phyloP scores from a whole-genome alignment of 2,113 vertebrate genomes.

The Myxocyprinus asiaticus region DNA sequence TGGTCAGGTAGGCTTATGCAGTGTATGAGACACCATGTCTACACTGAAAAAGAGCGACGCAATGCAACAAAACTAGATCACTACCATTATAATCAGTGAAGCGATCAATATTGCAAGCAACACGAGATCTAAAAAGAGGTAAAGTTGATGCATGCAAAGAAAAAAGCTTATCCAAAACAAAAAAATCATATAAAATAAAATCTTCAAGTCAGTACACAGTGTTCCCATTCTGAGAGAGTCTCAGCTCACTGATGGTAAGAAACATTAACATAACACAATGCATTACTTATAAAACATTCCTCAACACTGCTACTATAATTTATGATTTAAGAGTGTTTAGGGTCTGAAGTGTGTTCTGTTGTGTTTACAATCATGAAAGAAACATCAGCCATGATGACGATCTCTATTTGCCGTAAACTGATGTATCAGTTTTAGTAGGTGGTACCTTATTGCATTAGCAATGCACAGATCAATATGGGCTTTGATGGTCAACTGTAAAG shows the following conservation, averaged over 20 bases:
- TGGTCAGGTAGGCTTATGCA: neutral
- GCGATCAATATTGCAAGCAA: no score
- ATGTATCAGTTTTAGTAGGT: neutral
- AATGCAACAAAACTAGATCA: no score
- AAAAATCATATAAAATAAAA: no score
- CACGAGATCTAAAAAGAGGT: no score
- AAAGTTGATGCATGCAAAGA: no score
- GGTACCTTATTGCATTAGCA: neutral
- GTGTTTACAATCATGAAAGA: neutral
- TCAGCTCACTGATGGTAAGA: no score
- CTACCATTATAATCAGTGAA: no score
- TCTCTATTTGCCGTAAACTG: neutral
- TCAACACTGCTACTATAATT: neutral
- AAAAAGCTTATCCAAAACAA: no score
- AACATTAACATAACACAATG: neutral
- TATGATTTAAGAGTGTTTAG: no score
- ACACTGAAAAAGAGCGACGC: neutral
- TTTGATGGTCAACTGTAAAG: neutral
- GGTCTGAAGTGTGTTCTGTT: no score
- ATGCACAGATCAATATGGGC: slow-evolving; percentile 30
- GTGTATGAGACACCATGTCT: neutral
- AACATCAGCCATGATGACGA: neutral
- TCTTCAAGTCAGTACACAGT: no score
- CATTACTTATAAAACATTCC: neutral
- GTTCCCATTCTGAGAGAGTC: no score